A percentile compares a stretch with the other conserved stretches of the same genome.
These are phyloP conservation scores for Chlamydotis undulata DNA, from an alignment of 2,113 vertebrate genomes.

Conservation along the genomic window DNA sequence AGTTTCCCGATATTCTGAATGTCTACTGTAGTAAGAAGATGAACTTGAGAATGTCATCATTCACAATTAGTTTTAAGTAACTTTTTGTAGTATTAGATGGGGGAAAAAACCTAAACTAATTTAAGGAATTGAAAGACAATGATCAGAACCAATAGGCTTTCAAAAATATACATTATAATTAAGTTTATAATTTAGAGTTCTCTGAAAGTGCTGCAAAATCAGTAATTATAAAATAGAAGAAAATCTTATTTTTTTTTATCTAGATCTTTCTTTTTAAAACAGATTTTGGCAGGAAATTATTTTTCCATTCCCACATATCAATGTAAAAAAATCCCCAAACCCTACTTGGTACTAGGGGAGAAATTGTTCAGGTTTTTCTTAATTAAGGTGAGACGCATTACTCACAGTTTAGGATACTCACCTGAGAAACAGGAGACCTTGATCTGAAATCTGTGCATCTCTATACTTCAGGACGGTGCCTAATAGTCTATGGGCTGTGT, in stretches of 20 bases:
- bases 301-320: background rate
- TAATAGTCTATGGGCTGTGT: background rate
- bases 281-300: background rate
- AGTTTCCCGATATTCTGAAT: background rate
- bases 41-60: background rate
- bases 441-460: background rate
- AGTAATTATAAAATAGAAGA: background rate
- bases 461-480: background rate
- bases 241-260: background rate
- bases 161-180: background rate
- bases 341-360: background rate
- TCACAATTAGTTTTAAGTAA: background rate
- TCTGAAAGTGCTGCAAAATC: background rate
- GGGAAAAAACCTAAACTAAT: fast-evolving
- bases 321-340: background rate
- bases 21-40: background rate
- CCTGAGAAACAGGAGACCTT: background rate
- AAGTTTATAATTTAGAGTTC: background rate
- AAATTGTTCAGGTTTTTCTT: background rate
- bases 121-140: background rate
- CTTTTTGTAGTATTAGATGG: background rate
- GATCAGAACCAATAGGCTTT: background rate
- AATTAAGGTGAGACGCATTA: background rate
- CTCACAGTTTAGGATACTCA: background rate
- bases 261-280: background rate